Base-by-base conservation (phyloP, 2,888 invertebrate genomes). In the Dryocosmus kuriphilus region DNA sequence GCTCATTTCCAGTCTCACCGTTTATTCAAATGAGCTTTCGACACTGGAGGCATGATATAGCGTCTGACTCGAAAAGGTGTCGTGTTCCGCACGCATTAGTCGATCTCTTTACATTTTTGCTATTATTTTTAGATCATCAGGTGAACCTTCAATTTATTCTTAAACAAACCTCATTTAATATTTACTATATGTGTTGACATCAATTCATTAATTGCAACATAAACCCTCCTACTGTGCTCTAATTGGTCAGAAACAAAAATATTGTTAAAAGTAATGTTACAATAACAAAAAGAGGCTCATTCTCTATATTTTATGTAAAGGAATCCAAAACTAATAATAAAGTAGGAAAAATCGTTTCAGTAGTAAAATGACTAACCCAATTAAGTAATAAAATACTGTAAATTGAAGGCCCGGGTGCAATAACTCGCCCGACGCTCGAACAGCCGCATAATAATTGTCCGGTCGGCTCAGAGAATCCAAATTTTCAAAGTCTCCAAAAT, bases 11-110 rank as follows among this genome's bases (percentile, higher is more conserved):
- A 38, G 74, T 71, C 75, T 74, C 63, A 71, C 79, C 80, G 81
- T 83, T 83, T 84, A 85, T 85, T 84, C 83, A 83, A 84, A 83
- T 85, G 81, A 84, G 85, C 82, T 81, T 84, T 85, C 82, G 83
- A 82, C 84, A 83, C 84, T 78, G 79, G 35, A 78, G 32, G 77
- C 80, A 78, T 80, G 79, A 83, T 81, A 76, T 79, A 79, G 79
- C 81, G 62, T 76, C 63, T 35, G 65, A 41, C 22, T 63, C 76
- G 41, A 27, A 76, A 62, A 63, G 65, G 41, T 77, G 77, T 73
- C 77, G 77, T 77, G 77, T 55, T 24, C 32, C 35, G 38, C 74
- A 67, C 74, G 57, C 77, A 75, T 74, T 74, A 78, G 77, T 67
- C 57, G 35, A 27, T 71, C 71, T 71, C 46, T 51, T 51, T 19